Percentiles rank a stretch among this genome's conserved stretches.
These are phyloP conservation scores for Cistogaster globosa DNA, from an alignment of 2,888 invertebrate species.

Conservation along the genomic window DNA sequence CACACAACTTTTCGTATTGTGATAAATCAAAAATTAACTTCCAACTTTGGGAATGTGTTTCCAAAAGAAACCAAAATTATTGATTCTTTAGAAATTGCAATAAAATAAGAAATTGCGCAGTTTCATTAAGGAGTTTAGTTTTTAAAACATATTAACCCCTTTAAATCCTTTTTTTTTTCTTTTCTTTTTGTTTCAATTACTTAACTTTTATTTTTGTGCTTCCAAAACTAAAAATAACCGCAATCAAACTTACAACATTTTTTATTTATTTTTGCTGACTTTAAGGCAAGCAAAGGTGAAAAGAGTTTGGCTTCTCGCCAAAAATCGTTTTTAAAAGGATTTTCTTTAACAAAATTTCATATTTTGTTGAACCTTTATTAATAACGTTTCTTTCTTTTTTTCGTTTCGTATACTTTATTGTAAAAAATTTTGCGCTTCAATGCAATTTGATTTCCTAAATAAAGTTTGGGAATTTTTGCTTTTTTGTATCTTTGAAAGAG, in stretches of 20 bases:
- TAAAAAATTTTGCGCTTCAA: slow-evolving; percentile 59
- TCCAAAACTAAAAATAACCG: slow-evolving; percentile 47
- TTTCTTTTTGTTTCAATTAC: slow-evolving; percentile 4
- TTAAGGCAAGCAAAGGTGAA: too few species aligned
- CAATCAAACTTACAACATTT: slow-evolving; percentile 53
- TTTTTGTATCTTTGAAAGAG: neutral
- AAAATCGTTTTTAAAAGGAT: slow-evolving; percentile 13
- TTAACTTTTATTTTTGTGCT: too few species aligned
- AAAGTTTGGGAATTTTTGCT: slow-evolving; percentile 40
- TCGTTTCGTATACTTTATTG: slow-evolving; percentile 17
- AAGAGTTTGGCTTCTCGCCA: neutral
- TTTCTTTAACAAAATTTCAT: slow-evolving; percentile 3
- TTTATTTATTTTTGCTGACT: slow-evolving; percentile 11
- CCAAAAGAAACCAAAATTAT: slow-evolving; percentile 25
- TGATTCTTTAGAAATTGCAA: slow-evolving; percentile 45
- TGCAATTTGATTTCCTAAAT: slow-evolving; percentile 56
- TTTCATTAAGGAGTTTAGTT: slow-evolving; percentile 10
- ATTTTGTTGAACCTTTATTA: slow-evolving; percentile 55
- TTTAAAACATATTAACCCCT: slow-evolving; percentile 53
- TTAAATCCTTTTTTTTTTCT: neutral
- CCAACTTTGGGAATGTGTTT: neutral
- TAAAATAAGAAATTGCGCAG: slow-evolving; percentile 56
- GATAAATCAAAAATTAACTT: slow-evolving; percentile 66
- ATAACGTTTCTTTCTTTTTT: slow-evolving; percentile 18
- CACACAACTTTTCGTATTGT: slow-evolving; percentile 32